Base-by-base conservation (phyloP, 1,140 invertebrate species). In the Odontomachus brunneus region DNA sequence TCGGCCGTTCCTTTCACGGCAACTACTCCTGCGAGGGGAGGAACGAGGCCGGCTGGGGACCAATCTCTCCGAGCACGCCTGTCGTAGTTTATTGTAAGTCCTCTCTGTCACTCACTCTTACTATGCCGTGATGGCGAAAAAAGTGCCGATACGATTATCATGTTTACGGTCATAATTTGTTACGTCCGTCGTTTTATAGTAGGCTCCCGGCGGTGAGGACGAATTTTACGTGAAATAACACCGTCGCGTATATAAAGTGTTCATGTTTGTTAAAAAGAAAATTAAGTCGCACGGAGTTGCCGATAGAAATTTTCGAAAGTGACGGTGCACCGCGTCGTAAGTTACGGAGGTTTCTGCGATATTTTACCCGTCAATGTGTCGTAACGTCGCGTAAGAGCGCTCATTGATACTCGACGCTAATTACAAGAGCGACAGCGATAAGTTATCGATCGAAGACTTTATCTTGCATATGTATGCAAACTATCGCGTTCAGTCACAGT, bases 11-110 rank as follows among this genome's bases (percentile, higher is more conserved):
- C 66, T 98, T 98, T 91, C 97, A 98, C 83, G 98, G 98, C n/a
- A 98, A 98, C 92, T 98, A 98, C 93, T 97, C 97, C 0, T 98
- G 98, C 92, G 96, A 97, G 89, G 98, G 97, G 2, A 96, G 96
- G 90, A 98, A 98, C 93, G 95, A 96, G 15, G 97, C 97, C 17
- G 98, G 97, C 14, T 98, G 97, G 97, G 97, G 97, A 48, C 95
- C 95, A 14, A 94, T 96, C 82, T 98, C 97, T 9, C 94, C 95
- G 29, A 96, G 96, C 71, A 96, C 96, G 12, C 96, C 97, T 86
- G 95, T 98, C 12, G 93, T 97, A 63, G 97, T 98, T 66, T 95
- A 97, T 90, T 98, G 97, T 97, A 94, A 95, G 96, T 95, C 67
- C 29, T 75, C 82, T 63, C 26, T 66, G 57, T 80, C 75, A 71